phyloP scores from a whole-genome alignment of 2,888 invertebrate species.

The Drosophila emarginata region DNA sequence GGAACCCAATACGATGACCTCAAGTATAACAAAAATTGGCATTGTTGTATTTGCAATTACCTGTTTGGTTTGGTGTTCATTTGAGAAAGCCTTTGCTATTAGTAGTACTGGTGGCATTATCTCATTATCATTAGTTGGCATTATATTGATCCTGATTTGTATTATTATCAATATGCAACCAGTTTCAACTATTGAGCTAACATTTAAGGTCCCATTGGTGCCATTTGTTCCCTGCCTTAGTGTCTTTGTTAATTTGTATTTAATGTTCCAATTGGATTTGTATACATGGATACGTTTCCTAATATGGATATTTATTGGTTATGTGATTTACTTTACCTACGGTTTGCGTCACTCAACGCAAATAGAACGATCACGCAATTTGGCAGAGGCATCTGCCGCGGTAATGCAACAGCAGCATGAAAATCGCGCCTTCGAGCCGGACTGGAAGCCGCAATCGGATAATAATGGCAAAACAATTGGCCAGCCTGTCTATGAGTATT shows the following conservation, averaged over 20 bases:
- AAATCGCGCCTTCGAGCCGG: conserved; percentile 76
- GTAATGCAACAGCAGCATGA: conserved; percentile 56
- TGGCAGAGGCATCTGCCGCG: conserved; percentile 61
- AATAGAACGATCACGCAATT: conserved; percentile 79
- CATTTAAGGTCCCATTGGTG: conserved; percentile 92
- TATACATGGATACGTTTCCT: conserved; percentile 95
- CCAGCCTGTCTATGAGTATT: conserved; percentile 42
- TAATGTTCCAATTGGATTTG: conserved; percentile 93
- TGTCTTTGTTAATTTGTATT: conserved; percentile 92
- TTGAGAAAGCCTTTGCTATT: conserved; percentile 62
- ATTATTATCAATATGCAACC: conserved; percentile 89
- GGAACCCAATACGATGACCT: conserved; percentile 86
- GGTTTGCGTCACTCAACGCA: conserved; percentile 91
- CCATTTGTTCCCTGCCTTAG: conserved; percentile 93
- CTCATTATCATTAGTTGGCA: conserved; percentile 83
- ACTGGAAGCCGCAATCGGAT: conserved; percentile 63
- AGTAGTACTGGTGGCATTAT: conserved; percentile 78
- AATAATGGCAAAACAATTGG: conserved; percentile 45
- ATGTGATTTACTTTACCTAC: conserved; percentile 92
- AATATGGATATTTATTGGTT: conserved; percentile 93
- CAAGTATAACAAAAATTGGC: conserved; percentile 86
- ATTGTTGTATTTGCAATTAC: conserved; percentile 85
- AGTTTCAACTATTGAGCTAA: conserved; percentile 84
- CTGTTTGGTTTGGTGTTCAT: conserved; percentile 73
- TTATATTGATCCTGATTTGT: conserved; percentile 84